Base-by-base conservation (phyloP, 1,140 invertebrate genomes). In the Adelges cooleyi region DNA sequence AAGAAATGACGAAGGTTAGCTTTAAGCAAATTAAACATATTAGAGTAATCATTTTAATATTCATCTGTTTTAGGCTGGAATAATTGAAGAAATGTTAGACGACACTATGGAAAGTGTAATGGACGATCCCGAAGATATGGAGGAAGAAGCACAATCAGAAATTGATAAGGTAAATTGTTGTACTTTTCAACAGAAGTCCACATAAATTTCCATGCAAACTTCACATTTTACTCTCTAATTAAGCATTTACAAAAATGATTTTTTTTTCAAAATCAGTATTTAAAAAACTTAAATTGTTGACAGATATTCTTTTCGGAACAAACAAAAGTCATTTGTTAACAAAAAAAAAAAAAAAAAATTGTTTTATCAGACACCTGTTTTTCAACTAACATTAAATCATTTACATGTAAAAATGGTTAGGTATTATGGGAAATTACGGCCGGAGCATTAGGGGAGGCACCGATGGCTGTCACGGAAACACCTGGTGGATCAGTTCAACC, bases 81-180 rank as follows among this genome's bases (percentile, higher is more conserved):
- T 98, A 48, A 93, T 99, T 66, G 95, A 98, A 74, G 95, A 99
- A 78, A 98, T 99, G 95, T 77, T 99, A 42, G 95, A 99, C 70
- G 96, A 99, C 75, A 95, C 95, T 27, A 87, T 99, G 84, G 92
- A 95, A 68, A 79, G 80, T 5, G 77, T 96, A 54, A 66, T 65
- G 46, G 90, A 92, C 72, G 90, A 93, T 75, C 84, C 87, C 9
- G 90, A 93, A 69, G 90, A 93, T 72, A 81, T 94, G 77, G 92
- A 95, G 73, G 90, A 96, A 72, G 89, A 88, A 70, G 94, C 92
- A 2, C 89, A 95, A 73, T 84, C 83, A 72, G 93, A 96, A 81
- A 85, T 96, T 54, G 92, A 96, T 71, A 95, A 94, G 78, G 87
- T 86, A 76, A 54, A 38, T 33, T 27, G 11, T 49, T 25, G 15